Evolutionary conservation across 2,113 vertebrate genomes (phyloP).

Genomic region (Zingel zingel): DNA sequence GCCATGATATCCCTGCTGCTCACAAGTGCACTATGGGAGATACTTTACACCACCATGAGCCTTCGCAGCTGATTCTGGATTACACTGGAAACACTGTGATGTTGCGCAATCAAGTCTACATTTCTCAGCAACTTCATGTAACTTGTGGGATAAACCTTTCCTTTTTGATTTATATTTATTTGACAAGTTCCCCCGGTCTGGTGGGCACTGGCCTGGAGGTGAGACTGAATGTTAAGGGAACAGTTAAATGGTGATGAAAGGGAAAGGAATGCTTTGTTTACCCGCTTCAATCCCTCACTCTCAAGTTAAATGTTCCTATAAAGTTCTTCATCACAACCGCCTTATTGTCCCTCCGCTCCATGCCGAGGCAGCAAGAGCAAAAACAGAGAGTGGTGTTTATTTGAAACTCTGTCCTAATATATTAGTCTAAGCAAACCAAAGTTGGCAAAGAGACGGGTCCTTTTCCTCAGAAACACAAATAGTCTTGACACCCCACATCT

Average conservation of each 20-base stretch:
- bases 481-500: conserved; percentile 85
- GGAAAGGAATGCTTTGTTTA: conserved; percentile 86
- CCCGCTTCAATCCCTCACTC: conserved; percentile 80
- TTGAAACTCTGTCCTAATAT: conserved; percentile 80
- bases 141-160: conserved; percentile 69
- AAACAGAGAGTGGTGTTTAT: conserved; percentile 79
- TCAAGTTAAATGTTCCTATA: conserved; percentile 77
- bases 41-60: not conserved
- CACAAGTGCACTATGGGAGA: conserved; percentile 49
- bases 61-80: conserved; percentile 37
- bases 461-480: conserved; percentile 85
- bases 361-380: conserved; percentile 32
- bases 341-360: conserved; percentile 75
- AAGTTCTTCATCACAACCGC: conserved; percentile 77
- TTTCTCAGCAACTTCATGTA: conserved; percentile 45
- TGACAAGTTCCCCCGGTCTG: conserved; percentile 74
- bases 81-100: conserved; percentile 17
- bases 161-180: conserved; percentile 81
- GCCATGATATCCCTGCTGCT: conserved; percentile 16
- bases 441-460: conserved; percentile 74
- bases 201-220: conserved; percentile 77
- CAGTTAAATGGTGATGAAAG: conserved; percentile 84
- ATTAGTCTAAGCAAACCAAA: conserved; percentile 79
- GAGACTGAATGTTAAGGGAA: conserved; percentile 79
- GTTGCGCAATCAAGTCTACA: conserved; percentile 19